phyloP scores from a whole-genome alignment of 2,797 vertebrate species.

The Parotocinclus haroldoi region DNA sequence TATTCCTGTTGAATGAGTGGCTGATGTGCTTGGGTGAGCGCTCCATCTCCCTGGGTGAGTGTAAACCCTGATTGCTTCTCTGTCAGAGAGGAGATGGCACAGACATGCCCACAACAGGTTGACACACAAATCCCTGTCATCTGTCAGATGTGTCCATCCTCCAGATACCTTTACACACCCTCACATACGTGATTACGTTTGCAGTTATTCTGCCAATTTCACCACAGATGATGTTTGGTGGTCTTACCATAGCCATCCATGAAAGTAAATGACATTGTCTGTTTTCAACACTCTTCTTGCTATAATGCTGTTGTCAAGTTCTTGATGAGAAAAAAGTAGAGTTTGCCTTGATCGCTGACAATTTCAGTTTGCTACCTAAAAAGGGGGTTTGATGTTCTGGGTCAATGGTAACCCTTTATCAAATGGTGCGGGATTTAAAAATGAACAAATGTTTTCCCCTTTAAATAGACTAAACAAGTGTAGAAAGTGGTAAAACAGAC shows the following conservation, averaged over 20 bases:
- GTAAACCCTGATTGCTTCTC: slow-evolving; percentile 43
- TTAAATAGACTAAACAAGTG: too few relatives aligned
- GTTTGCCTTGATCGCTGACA: slow-evolving; percentile 2
- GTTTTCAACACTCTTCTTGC: slow-evolving; percentile 32
- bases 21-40: slow-evolving; percentile 25
- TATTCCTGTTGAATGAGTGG: slow-evolving; percentile 31
- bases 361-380: slow-evolving; percentile 5
- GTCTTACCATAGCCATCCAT: slow-evolving; percentile 15
- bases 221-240: slow-evolving; percentile 5
- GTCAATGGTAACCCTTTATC: background rate
- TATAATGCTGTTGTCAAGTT: slow-evolving; percentile 16
- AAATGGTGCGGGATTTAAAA: too few relatives aligned
- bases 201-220: slow-evolving; percentile 26
- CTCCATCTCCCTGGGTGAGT: slow-evolving; percentile 31
- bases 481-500: too few relatives aligned
- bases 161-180: slow-evolving; percentile 26
- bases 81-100: slow-evolving; percentile 19
- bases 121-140: slow-evolving; percentile 43
- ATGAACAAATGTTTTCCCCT: too few relatives aligned
- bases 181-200: background rate
- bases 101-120: slow-evolving; percentile 26
- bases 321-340: slow-evolving; percentile 29
- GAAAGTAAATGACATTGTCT: slow-evolving; percentile 30
- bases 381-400: background rate
- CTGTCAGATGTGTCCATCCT: slow-evolving; percentile 18